Conservation (phyloP, 1,140 invertebrate genomes). For the Battus philenor region DNA sequence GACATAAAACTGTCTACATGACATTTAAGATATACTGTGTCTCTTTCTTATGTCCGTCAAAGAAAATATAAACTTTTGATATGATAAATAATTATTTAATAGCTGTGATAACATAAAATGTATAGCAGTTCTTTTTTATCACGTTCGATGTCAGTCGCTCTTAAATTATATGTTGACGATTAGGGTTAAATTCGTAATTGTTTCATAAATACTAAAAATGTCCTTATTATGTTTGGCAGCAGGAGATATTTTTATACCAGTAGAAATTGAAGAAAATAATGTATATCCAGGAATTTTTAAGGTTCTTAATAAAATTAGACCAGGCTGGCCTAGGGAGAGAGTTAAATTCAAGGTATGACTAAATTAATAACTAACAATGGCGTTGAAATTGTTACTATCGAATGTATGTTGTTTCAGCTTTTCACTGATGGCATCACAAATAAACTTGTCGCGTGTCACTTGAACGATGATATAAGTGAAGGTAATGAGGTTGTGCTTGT, state of each 20-base stretch:
- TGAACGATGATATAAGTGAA: conserved; percentile 33
- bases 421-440: conserved; percentile 98
- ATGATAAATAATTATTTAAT: conserved; percentile 1
- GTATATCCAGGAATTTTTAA: conserved; percentile 56
- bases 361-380: conserved; percentile 9
- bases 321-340: conserved; percentile 55
- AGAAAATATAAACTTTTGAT: background rate
- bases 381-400: background rate
- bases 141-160: conserved; percentile 1
- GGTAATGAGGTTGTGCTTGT: conserved; percentile 88
- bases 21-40: too few relatives aligned
- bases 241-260: conserved; percentile 48
- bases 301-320: conserved; percentile 63
- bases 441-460: conserved; percentile 87
- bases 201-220: conserved; percentile 5
- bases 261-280: conserved; percentile 57
- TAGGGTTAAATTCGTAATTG: conserved; percentile 2
- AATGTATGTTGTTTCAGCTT: conserved; percentile 76
- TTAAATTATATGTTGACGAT: background rate
- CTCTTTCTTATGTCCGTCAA: background rate
- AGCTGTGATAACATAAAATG: conserved; percentile 1
- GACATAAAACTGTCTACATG: too few relatives aligned
- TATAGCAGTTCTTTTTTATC: conserved; percentile 6
- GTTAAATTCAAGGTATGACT: conserved; percentile 67
- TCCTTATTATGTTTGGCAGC: conserved; percentile 44